Evolutionary conservation across 2,888 invertebrate genomes (phyloP).

Genomic region (Drosophila atripex): DNA sequence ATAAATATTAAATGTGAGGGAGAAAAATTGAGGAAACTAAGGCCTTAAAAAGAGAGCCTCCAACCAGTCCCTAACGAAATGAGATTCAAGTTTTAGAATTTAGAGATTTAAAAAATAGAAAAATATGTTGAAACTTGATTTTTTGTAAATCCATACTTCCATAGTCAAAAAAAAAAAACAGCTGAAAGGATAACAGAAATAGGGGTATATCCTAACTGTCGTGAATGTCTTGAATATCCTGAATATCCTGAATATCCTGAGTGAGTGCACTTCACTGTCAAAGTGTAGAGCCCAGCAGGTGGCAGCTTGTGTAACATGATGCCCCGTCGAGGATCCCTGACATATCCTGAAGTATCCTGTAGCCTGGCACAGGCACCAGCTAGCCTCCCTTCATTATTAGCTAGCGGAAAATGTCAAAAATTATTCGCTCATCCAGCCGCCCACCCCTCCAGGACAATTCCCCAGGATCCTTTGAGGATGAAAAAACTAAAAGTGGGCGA

Average conservation of each 20-base stretch:
- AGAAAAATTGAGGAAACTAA: too few relatives aligned
- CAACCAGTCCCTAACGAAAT: too few relatives aligned
- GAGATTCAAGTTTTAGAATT: too few relatives aligned
- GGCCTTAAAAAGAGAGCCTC: too few relatives aligned
- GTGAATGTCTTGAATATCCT: not conserved
- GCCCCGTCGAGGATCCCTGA: not conserved
- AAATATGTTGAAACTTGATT: too few relatives aligned
- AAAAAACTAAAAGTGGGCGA: too few relatives aligned
- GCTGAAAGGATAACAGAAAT: too few relatives aligned
- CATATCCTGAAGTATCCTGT: not conserved
- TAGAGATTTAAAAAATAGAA: too few relatives aligned
- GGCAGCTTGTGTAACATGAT: constrained; percentile 2
- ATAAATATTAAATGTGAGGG: not conserved
- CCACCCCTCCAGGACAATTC: too few relatives aligned
- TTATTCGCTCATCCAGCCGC: constrained; percentile 1
- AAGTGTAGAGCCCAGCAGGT: constrained; percentile 5
- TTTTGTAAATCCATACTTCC: too few relatives aligned
- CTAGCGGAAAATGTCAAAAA: constrained; percentile 4
- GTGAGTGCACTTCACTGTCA: constrained; percentile 8
- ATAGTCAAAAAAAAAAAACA: too few relatives aligned
- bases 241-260: not conserved
- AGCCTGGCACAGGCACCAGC: not conserved
- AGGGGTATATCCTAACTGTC: too few relatives aligned
- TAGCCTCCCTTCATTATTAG: not conserved
- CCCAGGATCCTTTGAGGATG: not conserved